These are phyloP conservation scores for Achroia grisella DNA, from an alignment of 1,140 invertebrate genomes.

Conservation along the genomic window DNA sequence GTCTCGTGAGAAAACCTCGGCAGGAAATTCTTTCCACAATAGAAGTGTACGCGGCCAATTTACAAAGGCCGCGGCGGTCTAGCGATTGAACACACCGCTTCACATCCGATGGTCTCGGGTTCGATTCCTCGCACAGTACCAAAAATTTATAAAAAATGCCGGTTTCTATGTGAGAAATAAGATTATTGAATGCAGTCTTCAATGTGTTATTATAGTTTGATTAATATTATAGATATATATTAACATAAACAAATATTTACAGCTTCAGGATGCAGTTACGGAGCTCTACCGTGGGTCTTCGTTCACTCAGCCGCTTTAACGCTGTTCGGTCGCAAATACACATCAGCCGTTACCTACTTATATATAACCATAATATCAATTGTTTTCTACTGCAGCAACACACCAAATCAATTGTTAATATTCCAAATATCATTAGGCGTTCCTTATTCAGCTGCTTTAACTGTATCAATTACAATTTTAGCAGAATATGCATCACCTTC, in stretches of 20 bases:
- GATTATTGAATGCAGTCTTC: no score
- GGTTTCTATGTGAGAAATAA: no score
- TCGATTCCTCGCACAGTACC: no score
- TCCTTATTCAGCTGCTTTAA: slow-evolving; percentile 16
- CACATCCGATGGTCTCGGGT: no score
- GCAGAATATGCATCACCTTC: slow-evolving; percentile 26
- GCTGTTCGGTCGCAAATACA: background rate
- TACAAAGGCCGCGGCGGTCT: no score
- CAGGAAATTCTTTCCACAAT: no score
- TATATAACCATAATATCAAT: background rate
- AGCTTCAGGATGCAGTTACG: background rate
- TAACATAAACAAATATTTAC: background rate
- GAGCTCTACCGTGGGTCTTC: background rate
- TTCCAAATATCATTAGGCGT: background rate
- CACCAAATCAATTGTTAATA: background rate
- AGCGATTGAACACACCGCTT: no score
- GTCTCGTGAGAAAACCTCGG: no score
- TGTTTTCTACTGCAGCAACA: background rate
- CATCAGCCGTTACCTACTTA: background rate
- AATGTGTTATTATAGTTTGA: no score
- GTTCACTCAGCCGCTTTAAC: background rate
- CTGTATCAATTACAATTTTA: slow-evolving; percentile 20
- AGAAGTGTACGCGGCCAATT: no score
- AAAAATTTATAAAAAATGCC: no score
- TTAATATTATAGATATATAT: no score